A percentile compares a stretch with the other conserved stretches of the same genome.
These are phyloP conservation scores for Stramonita haemastoma DNA, from an alignment of 2,888 invertebrate genomes.

Conservation along the genomic window DNA sequence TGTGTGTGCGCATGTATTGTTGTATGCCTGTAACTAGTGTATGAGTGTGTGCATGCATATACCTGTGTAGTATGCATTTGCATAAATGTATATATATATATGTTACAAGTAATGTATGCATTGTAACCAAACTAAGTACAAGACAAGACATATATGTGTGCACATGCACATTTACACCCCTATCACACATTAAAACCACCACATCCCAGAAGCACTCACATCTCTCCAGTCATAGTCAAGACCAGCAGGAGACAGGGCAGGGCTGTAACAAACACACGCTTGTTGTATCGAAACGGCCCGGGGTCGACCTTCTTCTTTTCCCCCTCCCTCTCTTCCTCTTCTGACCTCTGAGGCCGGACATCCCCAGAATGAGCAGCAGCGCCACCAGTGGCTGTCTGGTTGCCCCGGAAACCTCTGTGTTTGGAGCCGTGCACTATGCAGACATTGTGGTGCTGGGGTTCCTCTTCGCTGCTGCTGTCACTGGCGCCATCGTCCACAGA, in stretches of 20 bases:
- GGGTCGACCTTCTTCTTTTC: slow-evolving; percentile 58
- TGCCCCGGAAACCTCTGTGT: slow-evolving; percentile 5
- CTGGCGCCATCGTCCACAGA: slow-evolving; percentile 11
- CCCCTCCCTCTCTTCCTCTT: slow-evolving; percentile 48
- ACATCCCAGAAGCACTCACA: slow-evolving; percentile 56
- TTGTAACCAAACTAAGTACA: too few relatives aligned
- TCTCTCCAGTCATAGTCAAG: slow-evolving; percentile 69
- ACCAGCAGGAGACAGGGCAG: slow-evolving; percentile 68
- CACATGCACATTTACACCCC: too few relatives aligned
- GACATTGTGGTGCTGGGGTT: neutral
- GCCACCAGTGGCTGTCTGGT: slow-evolving; percentile 26
- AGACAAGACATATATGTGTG: neutral
- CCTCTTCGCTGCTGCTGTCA: slow-evolving; percentile 23
- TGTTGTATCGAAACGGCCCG: slow-evolving; percentile 67
- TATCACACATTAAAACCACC: neutral
- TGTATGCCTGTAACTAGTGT: too few relatives aligned
- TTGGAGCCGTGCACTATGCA: neutral
- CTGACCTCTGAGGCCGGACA: slow-evolving; percentile 37
- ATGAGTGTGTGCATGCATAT: too few relatives aligned
- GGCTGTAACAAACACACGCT: slow-evolving; percentile 64
- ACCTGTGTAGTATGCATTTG: too few relatives aligned
- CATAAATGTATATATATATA: too few relatives aligned
- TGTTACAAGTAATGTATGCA: too few relatives aligned
- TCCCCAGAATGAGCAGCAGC: slow-evolving; percentile 33
- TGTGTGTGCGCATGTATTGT: too few relatives aligned